phyloP scores from a whole-genome alignment of 2,888 invertebrate species.

The Lithophane semibrunnea region DNA sequence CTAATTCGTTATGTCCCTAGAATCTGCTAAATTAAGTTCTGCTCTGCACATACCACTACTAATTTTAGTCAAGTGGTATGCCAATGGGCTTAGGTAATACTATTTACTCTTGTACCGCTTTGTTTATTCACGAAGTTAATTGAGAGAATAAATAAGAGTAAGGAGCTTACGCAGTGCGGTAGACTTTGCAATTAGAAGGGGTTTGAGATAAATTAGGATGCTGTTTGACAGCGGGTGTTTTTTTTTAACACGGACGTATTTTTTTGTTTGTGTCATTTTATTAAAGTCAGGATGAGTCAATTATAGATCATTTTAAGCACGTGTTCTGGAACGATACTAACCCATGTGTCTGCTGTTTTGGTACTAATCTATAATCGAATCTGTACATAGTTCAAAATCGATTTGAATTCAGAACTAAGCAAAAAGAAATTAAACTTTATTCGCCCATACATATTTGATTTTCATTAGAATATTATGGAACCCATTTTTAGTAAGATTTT shows the following conservation, averaged over 20 bases:
- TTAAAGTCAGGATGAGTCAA: not conserved
- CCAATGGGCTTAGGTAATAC: constrained; percentile 38
- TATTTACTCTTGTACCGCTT: constrained; percentile 28
- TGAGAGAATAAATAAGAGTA: constrained; percentile 50
- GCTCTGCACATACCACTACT: constrained; percentile 49
- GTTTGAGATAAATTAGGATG: constrained; percentile 22
- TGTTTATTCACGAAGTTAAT: constrained; percentile 58
- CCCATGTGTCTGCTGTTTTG: not conserved
- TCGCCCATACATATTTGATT: not conserved
- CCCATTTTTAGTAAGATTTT: not conserved
- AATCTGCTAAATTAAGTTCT: constrained; percentile 65
- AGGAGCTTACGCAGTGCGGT: constrained; percentile 32
- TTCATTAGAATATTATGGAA: not conserved
- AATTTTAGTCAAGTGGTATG: constrained; percentile 55
- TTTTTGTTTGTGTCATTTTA: not conserved
- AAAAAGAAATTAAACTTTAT: not conserved
- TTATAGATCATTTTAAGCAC: not conserved
- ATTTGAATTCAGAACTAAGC: constrained; percentile 3
- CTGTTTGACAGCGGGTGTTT: constrained; percentile 20
- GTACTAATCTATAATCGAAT: constrained; percentile 18
- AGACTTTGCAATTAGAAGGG: constrained; percentile 32
- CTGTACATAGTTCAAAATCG: constrained; percentile 4
- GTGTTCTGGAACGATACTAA: not conserved
- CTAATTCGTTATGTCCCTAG: constrained; percentile 54
- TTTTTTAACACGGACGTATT: not conserved